A percentile compares a stretch with the other conserved stretches of the same genome.
Evolutionary conservation across 2,888 invertebrate species (phyloP).

Genomic region (Altica lythri): DNA sequence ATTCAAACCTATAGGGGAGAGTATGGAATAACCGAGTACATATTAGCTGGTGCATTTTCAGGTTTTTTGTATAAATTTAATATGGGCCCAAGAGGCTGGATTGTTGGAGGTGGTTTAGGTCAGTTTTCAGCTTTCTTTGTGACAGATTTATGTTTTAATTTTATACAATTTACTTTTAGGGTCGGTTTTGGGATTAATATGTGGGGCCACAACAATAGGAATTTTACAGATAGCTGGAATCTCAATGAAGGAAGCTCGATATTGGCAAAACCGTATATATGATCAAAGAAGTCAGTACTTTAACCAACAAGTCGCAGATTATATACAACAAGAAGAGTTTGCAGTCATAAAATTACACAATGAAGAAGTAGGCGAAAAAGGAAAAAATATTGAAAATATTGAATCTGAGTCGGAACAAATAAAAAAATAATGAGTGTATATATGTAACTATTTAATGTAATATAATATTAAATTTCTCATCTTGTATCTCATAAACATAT

Average conservation of each 20-base stretch:
- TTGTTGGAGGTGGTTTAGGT: constrained; percentile 72
- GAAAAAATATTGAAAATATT: constrained; percentile 43
- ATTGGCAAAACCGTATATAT: constrained; percentile 63
- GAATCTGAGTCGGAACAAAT: constrained; percentile 29
- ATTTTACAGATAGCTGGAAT: constrained; percentile 64
- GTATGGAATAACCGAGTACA: constrained; percentile 69
- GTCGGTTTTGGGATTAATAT: constrained; percentile 63
- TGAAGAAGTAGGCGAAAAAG: constrained; percentile 39
- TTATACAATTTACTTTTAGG: constrained; percentile 56
- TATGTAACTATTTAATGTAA: neutral
- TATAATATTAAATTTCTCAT: neutral
- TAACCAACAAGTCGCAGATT: constrained; percentile 46
- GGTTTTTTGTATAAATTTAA: constrained; percentile 71
- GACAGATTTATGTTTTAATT: neutral
- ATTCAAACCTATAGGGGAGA: constrained; percentile 71
- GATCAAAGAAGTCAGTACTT: constrained; percentile 52
- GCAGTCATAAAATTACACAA: constrained; percentile 44
- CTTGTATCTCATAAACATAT: neutral
- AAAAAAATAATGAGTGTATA: constrained; percentile 8
- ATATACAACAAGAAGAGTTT: constrained; percentile 47
- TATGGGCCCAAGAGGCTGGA: constrained; percentile 69
- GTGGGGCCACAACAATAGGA: constrained; percentile 62
- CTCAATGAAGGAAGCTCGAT: constrained; percentile 68
- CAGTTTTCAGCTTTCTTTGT: constrained; percentile 33
- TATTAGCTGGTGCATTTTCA: constrained; percentile 67